Evolutionary conservation across 2,888 invertebrate genomes (phyloP).

Genomic region (Bellardia pandia): DNA sequence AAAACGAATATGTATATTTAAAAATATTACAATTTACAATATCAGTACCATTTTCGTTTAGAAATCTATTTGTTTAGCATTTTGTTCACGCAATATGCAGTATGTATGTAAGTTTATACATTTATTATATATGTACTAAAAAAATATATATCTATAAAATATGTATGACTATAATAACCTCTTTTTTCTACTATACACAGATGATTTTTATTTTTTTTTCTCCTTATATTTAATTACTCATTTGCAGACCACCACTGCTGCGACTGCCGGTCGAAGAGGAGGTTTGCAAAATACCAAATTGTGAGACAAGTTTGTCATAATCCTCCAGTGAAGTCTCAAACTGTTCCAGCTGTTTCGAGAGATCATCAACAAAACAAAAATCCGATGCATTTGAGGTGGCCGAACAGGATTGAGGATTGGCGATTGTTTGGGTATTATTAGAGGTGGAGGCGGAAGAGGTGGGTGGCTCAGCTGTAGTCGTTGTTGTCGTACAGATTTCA

Average conservation of each 20-base stretch:
- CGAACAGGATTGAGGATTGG: slow-evolving; percentile 59
- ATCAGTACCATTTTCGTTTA: slow-evolving; percentile 70
- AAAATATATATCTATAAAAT: slow-evolving; percentile 43
- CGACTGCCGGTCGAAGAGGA: slow-evolving; percentile 81
- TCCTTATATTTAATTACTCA: slow-evolving; percentile 78
- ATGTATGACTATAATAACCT: slow-evolving; percentile 35
- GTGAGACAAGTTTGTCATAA: slow-evolving; percentile 84
- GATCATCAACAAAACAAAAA: slow-evolving; percentile 79
- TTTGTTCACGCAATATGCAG: slow-evolving; percentile 43
- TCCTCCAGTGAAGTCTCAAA: slow-evolving; percentile 84
- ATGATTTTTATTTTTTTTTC: not conserved
- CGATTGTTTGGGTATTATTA: slow-evolving; percentile 11
- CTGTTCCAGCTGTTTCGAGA: slow-evolving; percentile 83
- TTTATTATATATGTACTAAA: slow-evolving; percentile 1
- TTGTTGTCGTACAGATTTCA: slow-evolving; percentile 73
- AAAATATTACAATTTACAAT: slow-evolving; percentile 66
- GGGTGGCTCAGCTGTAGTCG: slow-evolving; percentile 50
- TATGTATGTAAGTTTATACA: not conserved
- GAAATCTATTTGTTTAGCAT: slow-evolving; percentile 50
- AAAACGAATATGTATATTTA: slow-evolving; percentile 8
- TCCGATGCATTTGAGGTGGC: slow-evolving; percentile 68
- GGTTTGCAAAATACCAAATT: slow-evolving; percentile 80
- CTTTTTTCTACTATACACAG: slow-evolving; percentile 60
- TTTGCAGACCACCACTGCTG: slow-evolving; percentile 81
- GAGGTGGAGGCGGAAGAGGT: not conserved